Conservation (phyloP, 2,888 invertebrate genomes). For the Synergus japonicus region DNA sequence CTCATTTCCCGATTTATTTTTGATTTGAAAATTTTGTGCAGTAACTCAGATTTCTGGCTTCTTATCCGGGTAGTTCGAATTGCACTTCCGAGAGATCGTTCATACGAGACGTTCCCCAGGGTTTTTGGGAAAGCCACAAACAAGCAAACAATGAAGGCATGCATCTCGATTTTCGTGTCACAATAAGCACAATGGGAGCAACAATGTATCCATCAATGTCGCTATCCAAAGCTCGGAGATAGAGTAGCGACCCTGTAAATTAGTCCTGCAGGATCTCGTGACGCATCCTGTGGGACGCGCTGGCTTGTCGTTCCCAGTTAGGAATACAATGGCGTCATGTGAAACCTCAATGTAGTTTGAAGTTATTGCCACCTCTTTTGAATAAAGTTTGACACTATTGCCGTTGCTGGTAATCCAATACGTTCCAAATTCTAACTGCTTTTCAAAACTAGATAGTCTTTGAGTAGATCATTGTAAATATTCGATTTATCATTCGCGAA, state of each 20-base stretch:
- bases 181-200: slow-evolving; percentile 67
- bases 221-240: slow-evolving; percentile 60
- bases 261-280: slow-evolving; percentile 71
- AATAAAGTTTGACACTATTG: slow-evolving; percentile 47
- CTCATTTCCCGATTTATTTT: too few species aligned
- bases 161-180: slow-evolving; percentile 70
- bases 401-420: slow-evolving; percentile 18
- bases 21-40: slow-evolving; percentile 31
- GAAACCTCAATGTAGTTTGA: slow-evolving; percentile 59
- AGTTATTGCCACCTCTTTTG: slow-evolving; percentile 47
- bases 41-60: slow-evolving; percentile 36
- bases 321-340: slow-evolving; percentile 66
- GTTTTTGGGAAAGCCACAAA: slow-evolving; percentile 63
- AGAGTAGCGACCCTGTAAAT: slow-evolving; percentile 66
- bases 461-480: neutral
- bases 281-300: slow-evolving; percentile 69
- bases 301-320: slow-evolving; percentile 71
- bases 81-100: slow-evolving; percentile 39
- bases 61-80: slow-evolving; percentile 9
- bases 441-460: neutral
- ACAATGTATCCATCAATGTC: slow-evolving; percentile 74
- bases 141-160: slow-evolving; percentile 70
- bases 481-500: neutral
- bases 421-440: slow-evolving; percentile 10
- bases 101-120: slow-evolving; percentile 41